Conservation (phyloP, 2,113 vertebrate genomes). For the Delphinapterus leucas region DNA sequence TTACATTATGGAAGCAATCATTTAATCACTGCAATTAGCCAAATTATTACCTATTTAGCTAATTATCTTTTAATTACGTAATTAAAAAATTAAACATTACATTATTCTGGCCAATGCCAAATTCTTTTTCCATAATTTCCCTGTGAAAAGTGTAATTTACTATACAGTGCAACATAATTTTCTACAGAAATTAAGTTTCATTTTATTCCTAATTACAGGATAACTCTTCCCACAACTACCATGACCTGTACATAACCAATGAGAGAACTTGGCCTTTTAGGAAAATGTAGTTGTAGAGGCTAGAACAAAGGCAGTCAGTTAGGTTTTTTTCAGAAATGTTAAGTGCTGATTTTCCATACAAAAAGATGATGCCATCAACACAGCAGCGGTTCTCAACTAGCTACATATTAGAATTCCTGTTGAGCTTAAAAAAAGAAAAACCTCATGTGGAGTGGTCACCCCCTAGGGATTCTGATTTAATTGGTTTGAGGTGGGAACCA, state of each 20-base stretch:
- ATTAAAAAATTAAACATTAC: conserved; percentile 61
- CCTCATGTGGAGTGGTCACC: background rate
- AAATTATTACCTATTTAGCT: conserved; percentile 69
- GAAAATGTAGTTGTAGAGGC: conserved; percentile 3
- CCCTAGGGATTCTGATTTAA: background rate
- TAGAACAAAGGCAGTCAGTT: conserved; percentile 24
- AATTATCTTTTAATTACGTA: conserved; percentile 69
- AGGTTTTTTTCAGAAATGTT: background rate
- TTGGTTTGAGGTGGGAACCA: background rate
- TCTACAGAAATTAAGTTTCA: conserved; percentile 63
- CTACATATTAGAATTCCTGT: background rate
- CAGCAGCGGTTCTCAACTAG: background rate
- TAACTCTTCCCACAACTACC: conserved; percentile 38
- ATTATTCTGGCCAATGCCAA: conserved; percentile 51
- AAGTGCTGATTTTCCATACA: background rate
- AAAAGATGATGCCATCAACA: background rate
- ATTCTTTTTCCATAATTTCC: conserved; percentile 66
- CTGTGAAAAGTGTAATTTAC: conserved; percentile 63
- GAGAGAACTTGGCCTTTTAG: conserved; percentile 23
- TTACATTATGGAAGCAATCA: conserved; percentile 69
- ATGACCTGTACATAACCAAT: conserved; percentile 37
- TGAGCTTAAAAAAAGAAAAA: background rate
- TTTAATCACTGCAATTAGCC: conserved; percentile 69
- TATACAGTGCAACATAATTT: conserved; percentile 63
- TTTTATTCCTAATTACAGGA: conserved; percentile 67